Base-by-base conservation (phyloP, 1,140 invertebrate species). In the Drosophila nasuta region DNA sequence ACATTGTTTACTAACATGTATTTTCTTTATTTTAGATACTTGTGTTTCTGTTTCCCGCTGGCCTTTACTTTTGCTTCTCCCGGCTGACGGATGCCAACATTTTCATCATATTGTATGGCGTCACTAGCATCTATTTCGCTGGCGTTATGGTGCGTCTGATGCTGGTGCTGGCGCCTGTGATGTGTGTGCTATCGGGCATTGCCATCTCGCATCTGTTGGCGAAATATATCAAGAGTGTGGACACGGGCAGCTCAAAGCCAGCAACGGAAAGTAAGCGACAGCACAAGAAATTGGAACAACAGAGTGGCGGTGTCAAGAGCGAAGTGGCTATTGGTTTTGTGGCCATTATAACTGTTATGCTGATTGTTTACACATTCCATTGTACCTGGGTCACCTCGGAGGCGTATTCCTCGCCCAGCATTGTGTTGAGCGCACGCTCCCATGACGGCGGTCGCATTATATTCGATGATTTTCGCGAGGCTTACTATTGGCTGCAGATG, bases 341-440 rank as follows among this genome's bases (percentile, higher is more conserved):
- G 17, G 93, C 94, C 11, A 94, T 99, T 66, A 96, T 99, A 92
- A 96, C 96, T 33, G 93, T 96, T 30, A 95, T 99, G 91, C 95
- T 99, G 33, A 95, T 98, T 20, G 97, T 97, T 13, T 99, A 99
- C 93, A 98, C 97, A 51, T 95, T 98, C 90, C 98, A 99, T 93
- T 99, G 98, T 93, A 98, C 97, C n/a, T 99, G 98, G 98, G 98
- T 99, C 1, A 99, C 98, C n/a, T 98, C 97, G 5, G 98, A 99
- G 93, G 98, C 98, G 2, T 99, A 99, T 94, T 98, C 97, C 77
- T 98, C 97, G 75, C 98, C 98, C 1, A 98, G 97, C 80, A 99
- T 99, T 92, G 98, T 99, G 28, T 94, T 99, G 10, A 98, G 98
- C n/a, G 98, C 98, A 13, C 94, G 97, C 52, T 96, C 97, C 41